phyloP scores from a whole-genome alignment of 30 jellyfish, hydroid and myxozoan genomes.

The Hydractinia symbiolongicarpus region DNA sequence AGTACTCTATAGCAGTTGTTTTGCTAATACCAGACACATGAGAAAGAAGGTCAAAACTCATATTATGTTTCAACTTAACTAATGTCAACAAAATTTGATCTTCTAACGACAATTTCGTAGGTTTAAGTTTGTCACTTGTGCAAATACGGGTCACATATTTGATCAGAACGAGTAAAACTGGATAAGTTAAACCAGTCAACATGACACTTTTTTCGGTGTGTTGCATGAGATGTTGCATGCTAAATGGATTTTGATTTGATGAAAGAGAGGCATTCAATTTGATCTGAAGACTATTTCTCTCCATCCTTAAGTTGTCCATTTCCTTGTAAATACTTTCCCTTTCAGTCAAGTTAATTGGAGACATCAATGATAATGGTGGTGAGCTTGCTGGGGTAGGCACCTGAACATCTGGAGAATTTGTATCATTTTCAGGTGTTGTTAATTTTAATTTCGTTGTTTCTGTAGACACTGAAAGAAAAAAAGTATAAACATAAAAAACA shows the following conservation, averaged over 20 bases:
- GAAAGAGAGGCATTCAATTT: background rate
- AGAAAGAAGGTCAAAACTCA: conserved; percentile 24
- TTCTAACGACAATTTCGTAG: conserved; percentile 12
- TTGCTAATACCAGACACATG: conserved; percentile 24
- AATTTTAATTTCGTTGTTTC: too few relatives aligned
- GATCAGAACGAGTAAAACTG: background rate
- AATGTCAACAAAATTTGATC: conserved; percentile 40
- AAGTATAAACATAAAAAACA: too few relatives aligned
- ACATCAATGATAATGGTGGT: background rate
- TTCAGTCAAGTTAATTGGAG: background rate
- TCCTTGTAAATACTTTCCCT: conserved; percentile 6
- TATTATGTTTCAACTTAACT: conserved; percentile 31
- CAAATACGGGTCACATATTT: conserved; percentile 1
- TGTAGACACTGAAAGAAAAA: too few relatives aligned
- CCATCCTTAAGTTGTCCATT: conserved; percentile 1
- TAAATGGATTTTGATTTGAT: background rate
- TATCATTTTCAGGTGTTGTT: conserved; percentile 1
- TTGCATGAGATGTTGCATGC: background rate
- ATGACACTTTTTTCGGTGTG: conserved; percentile 18
- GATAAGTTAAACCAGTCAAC: conserved; percentile 20
- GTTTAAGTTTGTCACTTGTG: background rate
- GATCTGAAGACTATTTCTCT: background rate
- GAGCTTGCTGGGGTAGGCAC: background rate
- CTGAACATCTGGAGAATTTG: background rate
- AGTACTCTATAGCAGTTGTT: conserved; percentile 19